These are phyloP conservation scores for Palythoa grandis DNA, from an alignment of 92 coral and sea anemone genomes.

Conservation along the genomic window DNA sequence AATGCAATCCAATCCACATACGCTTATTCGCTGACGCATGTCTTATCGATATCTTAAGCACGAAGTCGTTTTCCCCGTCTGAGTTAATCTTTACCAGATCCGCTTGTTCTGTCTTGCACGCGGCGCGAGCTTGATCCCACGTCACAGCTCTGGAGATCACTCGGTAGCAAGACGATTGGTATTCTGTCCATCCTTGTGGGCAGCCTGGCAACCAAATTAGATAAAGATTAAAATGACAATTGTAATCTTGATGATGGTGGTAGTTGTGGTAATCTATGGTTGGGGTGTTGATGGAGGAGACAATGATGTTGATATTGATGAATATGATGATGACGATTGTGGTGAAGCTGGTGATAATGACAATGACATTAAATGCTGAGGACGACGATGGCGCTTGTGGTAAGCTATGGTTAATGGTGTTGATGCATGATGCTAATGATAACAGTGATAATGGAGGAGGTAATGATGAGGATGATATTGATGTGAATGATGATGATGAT, in stretches of 20 bases:
- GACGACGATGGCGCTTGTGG: not conserved
- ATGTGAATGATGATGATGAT: not conserved
- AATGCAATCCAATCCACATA: conserved; percentile 24
- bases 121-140: conserved; percentile 16
- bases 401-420: too few relatives aligned
- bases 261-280: not conserved
- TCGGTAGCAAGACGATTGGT: conserved; percentile 2
- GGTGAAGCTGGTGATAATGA: not conserved
- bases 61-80: conserved; percentile 26
- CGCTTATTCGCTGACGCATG: not conserved
- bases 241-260: not conserved
- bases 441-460: too few relatives aligned
- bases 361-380: not conserved
- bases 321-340: not conserved
- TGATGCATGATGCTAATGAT: too few relatives aligned
- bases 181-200: conserved; percentile 12
- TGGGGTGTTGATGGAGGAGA: not conserved
- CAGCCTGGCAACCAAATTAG: not conserved
- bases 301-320: not conserved
- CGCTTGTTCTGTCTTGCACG: not conserved
- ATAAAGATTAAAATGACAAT: not conserved
- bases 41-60: not conserved
- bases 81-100: conserved; percentile 24
- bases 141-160: not conserved
- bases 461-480: too few relatives aligned